Conservation (phyloP, 2,888 invertebrate species). For the Strigamia transsilvanica region DNA sequence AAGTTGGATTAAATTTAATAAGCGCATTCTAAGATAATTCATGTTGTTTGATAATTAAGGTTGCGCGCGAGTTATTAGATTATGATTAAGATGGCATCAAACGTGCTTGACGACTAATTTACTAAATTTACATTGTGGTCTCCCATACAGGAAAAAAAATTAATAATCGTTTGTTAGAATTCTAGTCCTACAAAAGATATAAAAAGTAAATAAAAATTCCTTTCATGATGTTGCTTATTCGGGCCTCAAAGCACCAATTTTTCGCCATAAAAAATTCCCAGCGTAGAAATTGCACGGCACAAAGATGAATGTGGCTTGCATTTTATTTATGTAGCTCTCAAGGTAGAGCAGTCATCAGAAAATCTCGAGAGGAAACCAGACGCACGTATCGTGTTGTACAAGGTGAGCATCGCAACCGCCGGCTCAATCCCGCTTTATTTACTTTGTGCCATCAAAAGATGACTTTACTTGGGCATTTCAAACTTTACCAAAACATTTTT, state of each 20-base stretch:
- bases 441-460: slow-evolving; percentile 23
- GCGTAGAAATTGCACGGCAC: not conserved
- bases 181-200: too few species aligned
- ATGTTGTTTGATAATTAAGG: not conserved
- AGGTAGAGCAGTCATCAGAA: slow-evolving; percentile 36
- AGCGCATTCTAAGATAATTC: not conserved
- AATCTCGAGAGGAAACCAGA: slow-evolving; percentile 25
- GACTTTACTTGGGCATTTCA: not conserved
- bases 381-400: slow-evolving; percentile 36
- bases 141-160: not conserved
- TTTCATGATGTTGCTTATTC: slow-evolving; percentile 28
- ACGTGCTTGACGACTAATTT: slow-evolving; percentile 19
- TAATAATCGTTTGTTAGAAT: not conserved
- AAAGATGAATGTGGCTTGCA: slow-evolving; percentile 36
- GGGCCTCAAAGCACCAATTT: slow-evolving; percentile 22
- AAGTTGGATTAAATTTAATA: not conserved
- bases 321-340: slow-evolving; percentile 39
- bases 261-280: slow-evolving; percentile 40
- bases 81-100: slow-evolving; percentile 33
- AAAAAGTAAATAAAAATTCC: not conserved
- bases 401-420: slow-evolving; percentile 36
- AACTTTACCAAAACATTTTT: not conserved
- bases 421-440: slow-evolving; percentile 1
- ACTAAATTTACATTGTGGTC: slow-evolving; percentile 10
- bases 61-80: slow-evolving; percentile 22